These are phyloP conservation scores for Lamprologus speciosus DNA, from an alignment of 2,113 vertebrate genomes.

Conservation along the genomic window DNA sequence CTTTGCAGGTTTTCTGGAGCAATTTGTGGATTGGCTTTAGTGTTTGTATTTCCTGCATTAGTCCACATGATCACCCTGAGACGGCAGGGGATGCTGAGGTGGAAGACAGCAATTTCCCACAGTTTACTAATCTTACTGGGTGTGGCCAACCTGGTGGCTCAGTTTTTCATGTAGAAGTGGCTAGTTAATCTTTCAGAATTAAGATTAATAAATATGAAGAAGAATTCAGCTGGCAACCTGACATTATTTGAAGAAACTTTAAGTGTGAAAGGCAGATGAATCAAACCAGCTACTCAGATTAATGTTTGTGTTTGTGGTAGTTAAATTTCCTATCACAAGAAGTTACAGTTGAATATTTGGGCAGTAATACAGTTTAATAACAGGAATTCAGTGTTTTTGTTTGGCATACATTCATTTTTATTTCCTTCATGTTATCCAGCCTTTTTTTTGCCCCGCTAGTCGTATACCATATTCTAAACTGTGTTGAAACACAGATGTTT, in stretches of 20 bases:
- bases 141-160: slow-evolving; percentile 81
- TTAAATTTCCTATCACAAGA: neutral
- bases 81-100: slow-evolving; percentile 72
- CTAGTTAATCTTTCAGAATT: neutral
- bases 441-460: neutral
- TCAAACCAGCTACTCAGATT: neutral
- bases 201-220: neutral
- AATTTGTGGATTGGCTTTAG: slow-evolving; percentile 86
- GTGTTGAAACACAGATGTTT: neutral
- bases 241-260: neutral
- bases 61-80: slow-evolving; percentile 80
- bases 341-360: neutral
- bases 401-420: neutral
- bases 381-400: neutral
- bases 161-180: slow-evolving; percentile 83
- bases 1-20: slow-evolving; percentile 86
- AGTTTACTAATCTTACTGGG: slow-evolving; percentile 83
- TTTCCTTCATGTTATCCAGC: neutral
- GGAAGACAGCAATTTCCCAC: slow-evolving; percentile 78
- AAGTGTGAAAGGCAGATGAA: neutral
- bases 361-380: neutral
- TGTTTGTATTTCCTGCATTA: slow-evolving; percentile 88
- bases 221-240: neutral
- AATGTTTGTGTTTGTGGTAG: neutral
- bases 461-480: neutral